Evolutionary conservation across 1,140 invertebrate genomes (phyloP).

Genomic region (Paralvinella palmiformis): DNA sequence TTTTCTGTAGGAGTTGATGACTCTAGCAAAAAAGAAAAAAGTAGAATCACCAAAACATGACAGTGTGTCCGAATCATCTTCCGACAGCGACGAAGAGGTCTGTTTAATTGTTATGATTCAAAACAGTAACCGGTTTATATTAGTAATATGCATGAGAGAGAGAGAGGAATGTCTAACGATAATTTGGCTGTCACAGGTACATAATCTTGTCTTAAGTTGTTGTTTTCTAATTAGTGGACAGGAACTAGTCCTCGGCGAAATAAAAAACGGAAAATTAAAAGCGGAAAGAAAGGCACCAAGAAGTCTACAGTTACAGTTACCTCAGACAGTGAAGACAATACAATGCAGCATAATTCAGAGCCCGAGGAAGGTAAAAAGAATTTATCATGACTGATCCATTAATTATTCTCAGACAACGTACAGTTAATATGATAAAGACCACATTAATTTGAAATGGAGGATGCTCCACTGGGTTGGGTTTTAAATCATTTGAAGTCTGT

Average conservation of each 20-base stretch:
- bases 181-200: too few species aligned
- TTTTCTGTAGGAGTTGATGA: slow-evolving; percentile 72
- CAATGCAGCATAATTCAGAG: slow-evolving; percentile 57
- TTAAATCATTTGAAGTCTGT: too few species aligned
- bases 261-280: slow-evolving; percentile 44
- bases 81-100: slow-evolving; percentile 64
- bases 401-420: too few species aligned
- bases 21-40: slow-evolving; percentile 81
- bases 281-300: slow-evolving; percentile 49
- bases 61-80: slow-evolving; percentile 61
- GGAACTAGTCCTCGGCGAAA: slow-evolving; percentile 59
- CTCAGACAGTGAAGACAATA: slow-evolving; percentile 56
- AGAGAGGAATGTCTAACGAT: too few species aligned
- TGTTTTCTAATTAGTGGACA: slow-evolving; percentile 53
- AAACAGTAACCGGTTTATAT: background rate
- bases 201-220: too few species aligned
- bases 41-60: slow-evolving; percentile 54
- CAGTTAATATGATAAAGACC: too few species aligned
- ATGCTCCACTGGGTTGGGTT: too few species aligned
- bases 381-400: too few species aligned
- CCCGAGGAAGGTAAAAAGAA: slow-evolving; percentile 53
- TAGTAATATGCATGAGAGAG: slow-evolving; percentile 5
- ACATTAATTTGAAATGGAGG: too few species aligned
- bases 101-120: slow-evolving; percentile 10
- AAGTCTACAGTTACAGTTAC: slow-evolving; percentile 49